Evolutionary conservation across 2,888 invertebrate genomes (phyloP), one percentile per base, ranked within the genome.

Genomic region (Chorisops tibialis): DNA sequence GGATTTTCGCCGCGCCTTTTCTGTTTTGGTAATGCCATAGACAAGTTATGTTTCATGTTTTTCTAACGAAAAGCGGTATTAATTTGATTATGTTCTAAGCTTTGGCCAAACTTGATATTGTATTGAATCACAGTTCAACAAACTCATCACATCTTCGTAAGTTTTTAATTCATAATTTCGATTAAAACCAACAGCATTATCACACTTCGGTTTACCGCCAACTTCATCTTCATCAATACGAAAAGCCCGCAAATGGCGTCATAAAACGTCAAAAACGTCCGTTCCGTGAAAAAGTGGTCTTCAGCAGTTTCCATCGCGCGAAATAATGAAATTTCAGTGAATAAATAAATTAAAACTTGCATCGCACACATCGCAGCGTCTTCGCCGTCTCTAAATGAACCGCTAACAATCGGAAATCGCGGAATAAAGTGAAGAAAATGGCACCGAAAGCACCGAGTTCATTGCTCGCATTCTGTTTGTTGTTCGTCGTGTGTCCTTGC

Each of bases 231-330:
- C 19, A 19, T 12, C 4, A 4, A 9, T 30, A 30, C 22, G 16
- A 48, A 48, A 43, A 43, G 35, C 30, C 30, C 43, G 35, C 22
- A 50, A 60, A 60, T 60, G 60, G 60, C 60, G 60, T 60, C 60
- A 60, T 60, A 60, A 60, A 51, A 50, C 50, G 60, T 60, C 60
- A 60, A 60, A 60, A 21, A 6, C 37, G 2, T 14, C 21, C 4
- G 7, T 14, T 16, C 16, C 1, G 30, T 16, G 16, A 19, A 30
- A 2, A 30, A 22, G 43, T 43, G 41, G n/a, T 54, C n/a, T 16
- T 21, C 19, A 3, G 16, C 18, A 2, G 16, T 21, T 16, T 43
- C 30, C 30, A 3, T 39, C 50, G 22, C 43, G 22, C 18, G 43
- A 56, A 56, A 45, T 45, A 30, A 56, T 30, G 43, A 14, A 50